Evolutionary conservation across 92 coral and sea anemone genomes (phyloP).

Genomic region (Blastomussa wellsi): DNA sequence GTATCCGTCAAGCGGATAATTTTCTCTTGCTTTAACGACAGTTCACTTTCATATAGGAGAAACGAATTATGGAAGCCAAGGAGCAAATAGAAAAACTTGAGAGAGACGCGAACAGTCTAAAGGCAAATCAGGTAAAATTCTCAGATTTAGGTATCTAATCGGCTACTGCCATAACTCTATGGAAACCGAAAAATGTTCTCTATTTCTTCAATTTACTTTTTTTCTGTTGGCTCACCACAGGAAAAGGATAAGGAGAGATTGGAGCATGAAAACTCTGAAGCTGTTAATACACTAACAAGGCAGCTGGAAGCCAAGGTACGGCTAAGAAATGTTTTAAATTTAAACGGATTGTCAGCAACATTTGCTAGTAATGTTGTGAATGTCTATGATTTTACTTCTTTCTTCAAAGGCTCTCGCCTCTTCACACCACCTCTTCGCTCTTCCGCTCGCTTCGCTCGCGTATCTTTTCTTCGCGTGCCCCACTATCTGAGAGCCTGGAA

Average conservation of each 20-base stretch:
- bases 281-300: conserved; percentile 36
- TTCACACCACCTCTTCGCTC: no score
- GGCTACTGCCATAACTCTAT: background rate
- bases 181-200: background rate
- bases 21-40: background rate
- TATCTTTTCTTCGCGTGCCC: no score
- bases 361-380: background rate
- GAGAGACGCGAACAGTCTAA: conserved; percentile 18
- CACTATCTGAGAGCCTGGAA: no score
- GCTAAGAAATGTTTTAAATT: background rate
- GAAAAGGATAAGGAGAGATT: conserved; percentile 18
- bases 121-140: conserved; percentile 29
- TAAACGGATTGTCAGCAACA: background rate
- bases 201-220: background rate
- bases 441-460: no score
- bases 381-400: background rate
- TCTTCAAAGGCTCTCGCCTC: no score
- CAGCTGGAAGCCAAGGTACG: conserved; percentile 48
- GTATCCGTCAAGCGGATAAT: background rate
- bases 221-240: conserved; percentile 11
- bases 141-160: no score
- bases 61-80: conserved; percentile 24
- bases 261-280: conserved; percentile 28
- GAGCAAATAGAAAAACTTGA: conserved; percentile 36
- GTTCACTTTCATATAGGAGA: conserved; percentile 16